Base-by-base conservation (phyloP, 2,113 vertebrate species). In the Sinocyclocheilus grahami region DNA sequence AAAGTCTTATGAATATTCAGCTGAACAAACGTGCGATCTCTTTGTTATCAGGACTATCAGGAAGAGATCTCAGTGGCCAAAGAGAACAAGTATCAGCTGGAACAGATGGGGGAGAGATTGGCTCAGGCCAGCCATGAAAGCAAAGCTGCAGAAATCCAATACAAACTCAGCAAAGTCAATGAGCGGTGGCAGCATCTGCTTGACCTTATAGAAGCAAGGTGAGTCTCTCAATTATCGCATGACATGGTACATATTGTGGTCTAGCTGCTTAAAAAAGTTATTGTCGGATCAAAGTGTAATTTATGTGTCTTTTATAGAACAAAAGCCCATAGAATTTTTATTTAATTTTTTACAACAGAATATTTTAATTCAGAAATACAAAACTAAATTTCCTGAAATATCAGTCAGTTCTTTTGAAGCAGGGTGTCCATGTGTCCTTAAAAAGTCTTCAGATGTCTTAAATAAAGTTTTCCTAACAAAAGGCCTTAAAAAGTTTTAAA, bases 101-200 rank as follows among this genome's bases (percentile, higher is more conserved):
- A 98, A 88, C 94, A 95, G 89, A 97, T 98, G 97, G 98, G 98
- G n/a, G 96, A 97, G 83, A 93, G 97, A 2, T 94, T 99, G 84
- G 96, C 97, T 6, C 94, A 93, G 90, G 95, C 97, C 82, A 99
- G 98, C 89, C 97, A 98, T 0, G 97, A 99, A 82, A 97, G 94
- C 94, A 99, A 98, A 90, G 98, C 97, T 0, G 94, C 95, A 0
- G 98, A 99, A 91, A 99, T 99, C 86, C 96, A 97, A n/a, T 97
- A 99, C 94, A 99, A 99, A 88, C 97, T 99, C 46, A 91, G 95
- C 89, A 99, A 98, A 93, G 96, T 98, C 89, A 96, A 95, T 24
- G 98, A 99, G 93, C 96, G 98, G 63, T 99, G 98, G 98, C 97
- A 98, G 82, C 98, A 99, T 91, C 96, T 99, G 78, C 94, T 98